These are phyloP conservation scores for Elegia similella DNA, from an alignment of 2,888 invertebrate species.

Conservation along the genomic window DNA sequence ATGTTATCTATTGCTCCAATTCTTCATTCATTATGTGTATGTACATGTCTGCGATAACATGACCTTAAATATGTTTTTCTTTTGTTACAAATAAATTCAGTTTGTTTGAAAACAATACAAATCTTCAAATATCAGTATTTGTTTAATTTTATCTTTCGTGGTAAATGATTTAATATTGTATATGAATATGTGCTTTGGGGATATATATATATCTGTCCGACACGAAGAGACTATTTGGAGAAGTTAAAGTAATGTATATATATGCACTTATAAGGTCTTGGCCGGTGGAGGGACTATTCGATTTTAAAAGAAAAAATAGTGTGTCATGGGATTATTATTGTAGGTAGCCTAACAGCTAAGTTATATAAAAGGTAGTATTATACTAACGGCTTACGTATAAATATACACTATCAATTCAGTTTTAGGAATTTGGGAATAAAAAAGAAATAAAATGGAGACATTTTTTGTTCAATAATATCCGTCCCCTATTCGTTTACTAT, in stretches of 20 bases:
- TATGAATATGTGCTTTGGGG: too few relatives aligned
- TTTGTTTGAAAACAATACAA: neutral
- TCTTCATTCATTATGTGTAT: neutral
- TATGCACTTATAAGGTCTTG: too few relatives aligned
- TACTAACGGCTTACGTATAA: too few relatives aligned
- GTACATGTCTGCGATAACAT: neutral
- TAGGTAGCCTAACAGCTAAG: too few relatives aligned
- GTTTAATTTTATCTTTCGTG: neutral
- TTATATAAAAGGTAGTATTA: too few relatives aligned
- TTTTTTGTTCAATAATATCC: conserved; percentile 19
- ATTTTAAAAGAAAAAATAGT: too few relatives aligned
- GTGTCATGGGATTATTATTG: too few relatives aligned
- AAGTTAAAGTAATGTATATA: too few relatives aligned
- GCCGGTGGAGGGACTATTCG: too few relatives aligned
- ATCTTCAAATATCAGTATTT: neutral
- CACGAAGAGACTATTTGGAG: too few relatives aligned
- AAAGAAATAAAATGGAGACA: neutral
- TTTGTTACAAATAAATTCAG: neutral
- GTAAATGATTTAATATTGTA: neutral
- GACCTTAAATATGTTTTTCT: neutral
- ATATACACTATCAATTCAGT: too few relatives aligned
- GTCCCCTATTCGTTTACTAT: conserved; percentile 28
- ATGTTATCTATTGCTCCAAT: neutral
- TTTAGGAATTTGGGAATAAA: neutral
- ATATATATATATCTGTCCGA: too few relatives aligned